Base-by-base conservation (phyloP, 2,888 invertebrate genomes). In the Eupithecia centaureata region DNA sequence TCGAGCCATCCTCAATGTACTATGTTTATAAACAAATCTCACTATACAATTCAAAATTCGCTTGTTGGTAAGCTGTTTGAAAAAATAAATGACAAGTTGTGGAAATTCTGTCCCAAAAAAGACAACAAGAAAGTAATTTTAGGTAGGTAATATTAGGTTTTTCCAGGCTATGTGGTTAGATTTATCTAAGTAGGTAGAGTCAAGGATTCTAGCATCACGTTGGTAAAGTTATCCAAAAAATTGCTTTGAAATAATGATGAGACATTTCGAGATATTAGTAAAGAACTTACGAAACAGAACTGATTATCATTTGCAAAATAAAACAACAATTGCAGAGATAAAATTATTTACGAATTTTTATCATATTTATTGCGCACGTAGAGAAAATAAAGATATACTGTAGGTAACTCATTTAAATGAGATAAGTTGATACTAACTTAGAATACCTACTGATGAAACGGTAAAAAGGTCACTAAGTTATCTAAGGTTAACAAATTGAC, bases 401-500 rank as follows among this genome's bases (percentile, higher is more conserved):
- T 56, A 56, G 30, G 30, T 56, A 27, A 25, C 27, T 52, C 52
- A 56, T 15, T 28, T 28, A 54, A 2, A 30, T 38, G 15, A 56
- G n/a, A 28, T n/a, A 52, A 27, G 5, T 56, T 28, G 8, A n/a
- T 56, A 28, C 30, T n/a, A n/a, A 56, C 1, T 1, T 54, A 56
- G n/a, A 30, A n/a, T 56, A 54, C 15, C 42, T 65, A 61, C n/a
- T 61, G 18, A 28, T 10, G 33, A 64, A 56, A 51, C 18, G 15
- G 66, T 61, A 64, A 64, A 58, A 62, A 70, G 70, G 70, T 67
- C 47, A 67, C 35, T 51, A 64, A 42, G 70, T 58, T 70, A 70
- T 70, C 70, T 42, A n/a, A 33, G 35, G 35, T 47, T 65, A 38
- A 61, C 35, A 56, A 63, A 70, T 70, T 47, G 59, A 38, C 60